A percentile compares a stretch with the other conserved stretches of the same genome.
These are phyloP conservation scores for Adrianichthys oophorus DNA, from an alignment of 2,797 vertebrate genomes.

Conservation along the genomic window DNA sequence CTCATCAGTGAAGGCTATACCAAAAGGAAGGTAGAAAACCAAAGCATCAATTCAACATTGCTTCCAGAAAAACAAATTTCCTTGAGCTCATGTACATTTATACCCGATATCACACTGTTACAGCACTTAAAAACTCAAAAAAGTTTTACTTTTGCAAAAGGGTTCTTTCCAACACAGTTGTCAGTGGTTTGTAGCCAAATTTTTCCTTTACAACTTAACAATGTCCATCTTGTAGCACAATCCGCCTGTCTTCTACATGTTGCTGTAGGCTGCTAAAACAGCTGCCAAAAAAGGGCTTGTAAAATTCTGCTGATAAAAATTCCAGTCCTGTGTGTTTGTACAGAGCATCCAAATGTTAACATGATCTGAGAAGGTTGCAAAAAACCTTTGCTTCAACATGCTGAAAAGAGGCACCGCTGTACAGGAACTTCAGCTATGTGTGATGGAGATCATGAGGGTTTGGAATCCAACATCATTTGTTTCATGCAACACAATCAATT, in stretches of 20 bases:
- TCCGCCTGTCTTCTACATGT: constrained; percentile 10
- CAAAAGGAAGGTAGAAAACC: too few species aligned
- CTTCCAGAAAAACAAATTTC: too few species aligned
- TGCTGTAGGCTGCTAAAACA: constrained; percentile 9
- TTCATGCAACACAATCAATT: constrained; percentile 8
- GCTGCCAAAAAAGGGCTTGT: constrained; percentile 14
- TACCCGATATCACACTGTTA: too few species aligned
- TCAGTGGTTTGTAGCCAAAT: too few species aligned
- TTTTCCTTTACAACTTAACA: too few species aligned
- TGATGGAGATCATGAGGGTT: constrained; percentile 9
- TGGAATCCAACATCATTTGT: constrained; percentile 20
- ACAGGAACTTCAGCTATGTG: constrained; percentile 12
- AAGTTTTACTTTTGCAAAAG: too few species aligned
- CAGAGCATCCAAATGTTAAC: constrained; percentile 39
- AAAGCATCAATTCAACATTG: too few species aligned
- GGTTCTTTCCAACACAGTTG: too few species aligned
- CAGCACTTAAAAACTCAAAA: too few species aligned
- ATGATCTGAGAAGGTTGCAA: constrained; percentile 27
- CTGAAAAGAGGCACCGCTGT: constrained; percentile 21
- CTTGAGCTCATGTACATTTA: too few species aligned
- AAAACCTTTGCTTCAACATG: constrained; percentile 54
- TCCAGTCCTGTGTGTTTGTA: constrained; percentile 19
- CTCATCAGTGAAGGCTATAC: too few species aligned
- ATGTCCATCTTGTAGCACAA: background rate
- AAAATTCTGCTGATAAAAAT: constrained; percentile 45